Evolutionary conservation across 1,140 invertebrate species (phyloP).

Genomic region (Nephotettix cincticeps): DNA sequence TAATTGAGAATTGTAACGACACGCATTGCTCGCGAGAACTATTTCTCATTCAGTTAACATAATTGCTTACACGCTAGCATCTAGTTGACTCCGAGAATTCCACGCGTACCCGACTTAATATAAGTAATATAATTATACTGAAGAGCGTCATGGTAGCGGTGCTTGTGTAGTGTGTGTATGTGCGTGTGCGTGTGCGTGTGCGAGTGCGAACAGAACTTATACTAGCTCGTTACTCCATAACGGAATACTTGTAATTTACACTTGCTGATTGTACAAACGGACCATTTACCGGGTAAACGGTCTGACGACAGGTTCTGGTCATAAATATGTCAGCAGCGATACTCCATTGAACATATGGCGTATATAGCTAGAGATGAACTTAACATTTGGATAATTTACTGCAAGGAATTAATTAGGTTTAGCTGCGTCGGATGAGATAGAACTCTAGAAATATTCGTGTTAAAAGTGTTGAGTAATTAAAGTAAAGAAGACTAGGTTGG

Average conservation of each 20-base stretch:
- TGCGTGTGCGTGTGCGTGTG: neutral
- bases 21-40: no score
- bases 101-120: neutral
- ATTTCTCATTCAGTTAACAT: no score
- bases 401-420: no score
- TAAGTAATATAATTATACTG: neutral
- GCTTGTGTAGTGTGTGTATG: neutral
- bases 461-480: no score
- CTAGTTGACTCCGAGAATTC: neutral
- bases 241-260: slow-evolving; percentile 8
- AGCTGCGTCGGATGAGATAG: no score
- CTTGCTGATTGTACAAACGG: slow-evolving; percentile 1
- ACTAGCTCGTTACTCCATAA: neutral
- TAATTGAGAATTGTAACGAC: no score
- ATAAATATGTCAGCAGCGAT: neutral
- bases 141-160: neutral
- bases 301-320: neutral
- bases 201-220: neutral
- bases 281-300: neutral
- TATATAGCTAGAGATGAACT: no score
- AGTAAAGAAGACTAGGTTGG: no score
- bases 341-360: no score
- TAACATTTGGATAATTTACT: no score
- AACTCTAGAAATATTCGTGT: no score
- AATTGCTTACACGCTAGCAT: no score